These are phyloP conservation scores for Petrolisthes manimaculis DNA, from an alignment of 2,888 invertebrate species.

Conservation along the genomic window DNA sequence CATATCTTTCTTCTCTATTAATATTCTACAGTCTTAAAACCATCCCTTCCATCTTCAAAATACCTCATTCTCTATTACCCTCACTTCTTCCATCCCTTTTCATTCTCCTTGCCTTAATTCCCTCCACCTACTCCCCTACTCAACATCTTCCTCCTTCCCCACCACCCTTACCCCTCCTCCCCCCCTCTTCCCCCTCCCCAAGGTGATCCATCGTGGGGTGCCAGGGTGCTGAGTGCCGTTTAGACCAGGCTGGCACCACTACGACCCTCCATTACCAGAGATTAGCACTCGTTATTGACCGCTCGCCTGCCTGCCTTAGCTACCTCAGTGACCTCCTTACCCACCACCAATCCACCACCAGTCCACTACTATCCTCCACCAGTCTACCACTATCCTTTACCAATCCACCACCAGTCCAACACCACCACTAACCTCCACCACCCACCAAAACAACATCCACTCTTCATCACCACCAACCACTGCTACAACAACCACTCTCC, in stretches of 20 bases:
- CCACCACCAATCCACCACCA: neutral
- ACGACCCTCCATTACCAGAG: conserved; percentile 26
- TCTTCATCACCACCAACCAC: neutral
- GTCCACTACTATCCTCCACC: neutral
- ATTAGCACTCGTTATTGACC: conserved; percentile 32
- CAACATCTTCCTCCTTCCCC: neutral
- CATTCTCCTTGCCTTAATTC: neutral
- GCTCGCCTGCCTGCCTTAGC: neutral
- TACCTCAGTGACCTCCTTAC: neutral
- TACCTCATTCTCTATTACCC: neutral
- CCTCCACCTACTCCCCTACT: neutral
- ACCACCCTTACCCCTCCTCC: neutral
- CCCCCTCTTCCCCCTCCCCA: neutral
- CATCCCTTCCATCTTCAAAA: neutral
- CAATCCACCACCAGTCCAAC: neutral
- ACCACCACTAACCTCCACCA: neutral
- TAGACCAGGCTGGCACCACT: conserved; percentile 31
- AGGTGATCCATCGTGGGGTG: conserved; percentile 25
- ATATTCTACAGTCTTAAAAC: neutral
- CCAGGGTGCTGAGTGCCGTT: conserved; percentile 24
- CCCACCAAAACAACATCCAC: too few relatives aligned
- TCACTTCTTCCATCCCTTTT: conserved; percentile 11
- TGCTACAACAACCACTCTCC: too few relatives aligned
- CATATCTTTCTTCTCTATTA: conserved; percentile 7
- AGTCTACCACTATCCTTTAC: neutral